A percentile compares a stretch with the other conserved stretches of the same genome.
phyloP scores from a whole-genome alignment of 2,888 invertebrate genomes.

The Peribatodes rhomboidaria region DNA sequence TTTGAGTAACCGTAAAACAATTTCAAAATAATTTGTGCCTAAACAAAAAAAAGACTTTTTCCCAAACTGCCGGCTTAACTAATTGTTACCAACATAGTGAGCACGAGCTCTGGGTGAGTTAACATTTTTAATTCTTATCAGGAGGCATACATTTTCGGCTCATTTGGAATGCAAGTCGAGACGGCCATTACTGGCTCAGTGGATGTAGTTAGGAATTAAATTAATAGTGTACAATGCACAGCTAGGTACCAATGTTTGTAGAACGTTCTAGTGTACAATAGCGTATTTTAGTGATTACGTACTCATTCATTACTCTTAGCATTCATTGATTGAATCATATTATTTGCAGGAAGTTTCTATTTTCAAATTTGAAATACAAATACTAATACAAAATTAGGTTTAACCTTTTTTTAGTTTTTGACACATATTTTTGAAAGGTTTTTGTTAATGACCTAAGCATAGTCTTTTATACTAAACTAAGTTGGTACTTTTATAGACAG shows the following conservation, averaged over 20 bases:
- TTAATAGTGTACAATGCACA: constrained; percentile 32
- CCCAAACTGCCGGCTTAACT: neutral
- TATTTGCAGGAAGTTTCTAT: neutral
- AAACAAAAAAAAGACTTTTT: too few relatives aligned
- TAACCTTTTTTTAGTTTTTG: too few relatives aligned
- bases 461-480: neutral
- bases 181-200: constrained; percentile 46
- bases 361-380: too few relatives aligned
- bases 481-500: neutral
- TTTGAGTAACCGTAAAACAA: neutral
- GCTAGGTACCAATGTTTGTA: neutral
- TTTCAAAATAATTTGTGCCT: neutral
- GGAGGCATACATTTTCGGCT: constrained; percentile 49
- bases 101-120: constrained; percentile 8
- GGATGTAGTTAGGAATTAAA: constrained; percentile 48
- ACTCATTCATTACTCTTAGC: too few relatives aligned
- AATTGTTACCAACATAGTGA: neutral
- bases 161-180: constrained; percentile 56
- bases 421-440: too few relatives aligned
- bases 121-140: constrained; percentile 47
- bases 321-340: neutral
- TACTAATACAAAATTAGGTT: too few relatives aligned
- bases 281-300: neutral
- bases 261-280: neutral
- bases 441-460: too few relatives aligned